A percentile compares a stretch with the other conserved stretches of the same genome.
Conservation (phyloP, 2,888 invertebrate genomes). For the Morpho helenor region DNA sequence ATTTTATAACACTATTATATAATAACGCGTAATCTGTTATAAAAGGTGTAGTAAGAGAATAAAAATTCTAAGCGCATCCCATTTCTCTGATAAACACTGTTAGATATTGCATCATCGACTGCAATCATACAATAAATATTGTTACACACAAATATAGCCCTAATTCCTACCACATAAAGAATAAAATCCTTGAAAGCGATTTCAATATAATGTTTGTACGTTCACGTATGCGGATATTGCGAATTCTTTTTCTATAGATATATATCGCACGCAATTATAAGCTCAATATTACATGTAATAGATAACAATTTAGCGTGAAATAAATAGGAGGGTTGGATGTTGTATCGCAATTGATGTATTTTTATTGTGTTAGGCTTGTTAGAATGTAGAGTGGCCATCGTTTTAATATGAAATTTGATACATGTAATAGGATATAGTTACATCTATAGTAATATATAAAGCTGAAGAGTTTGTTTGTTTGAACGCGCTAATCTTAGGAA, state of each 20-base stretch:
- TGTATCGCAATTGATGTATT: slow-evolving; percentile 29
- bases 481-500: no score
- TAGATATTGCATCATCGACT: slow-evolving; percentile 61
- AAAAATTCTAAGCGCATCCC: slow-evolving; percentile 60
- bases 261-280: slow-evolving; percentile 27
- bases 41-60: slow-evolving; percentile 31
- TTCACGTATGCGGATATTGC: slow-evolving; percentile 29
- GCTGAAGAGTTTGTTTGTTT: no score
- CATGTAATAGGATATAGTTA: no score
- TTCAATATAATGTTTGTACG: slow-evolving; percentile 15
- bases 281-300: slow-evolving; percentile 21
- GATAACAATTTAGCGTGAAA: slow-evolving; percentile 22
- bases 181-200: slow-evolving; percentile 16
- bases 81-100: slow-evolving; percentile 66
- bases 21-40: background rate
- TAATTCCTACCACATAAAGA: background rate
- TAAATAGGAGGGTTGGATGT: slow-evolving; percentile 15
- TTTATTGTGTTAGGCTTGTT: slow-evolving; percentile 30
- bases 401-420: background rate
- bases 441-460: no score
- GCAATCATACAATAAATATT: slow-evolving; percentile 3
- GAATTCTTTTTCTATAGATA: slow-evolving; percentile 28
- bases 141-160: slow-evolving; percentile 8
- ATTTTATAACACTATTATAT: no score
- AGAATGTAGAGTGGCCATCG: slow-evolving; percentile 16